Base-by-base conservation (phyloP, 1,140 invertebrate species). In the Drosophila nigrodunni region DNA sequence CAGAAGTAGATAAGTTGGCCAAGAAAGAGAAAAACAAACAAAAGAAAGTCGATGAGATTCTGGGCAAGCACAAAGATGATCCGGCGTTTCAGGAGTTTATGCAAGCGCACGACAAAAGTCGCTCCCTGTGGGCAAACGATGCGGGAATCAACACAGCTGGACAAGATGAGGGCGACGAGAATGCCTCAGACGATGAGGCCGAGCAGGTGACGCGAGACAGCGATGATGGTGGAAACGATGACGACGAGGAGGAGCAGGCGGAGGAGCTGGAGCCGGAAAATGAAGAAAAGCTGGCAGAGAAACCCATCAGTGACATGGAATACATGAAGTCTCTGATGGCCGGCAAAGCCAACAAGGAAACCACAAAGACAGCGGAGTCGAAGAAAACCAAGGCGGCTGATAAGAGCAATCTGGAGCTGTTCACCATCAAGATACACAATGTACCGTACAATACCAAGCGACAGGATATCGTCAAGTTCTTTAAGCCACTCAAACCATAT, bases 61-160 rank as follows among this genome's bases (percentile, higher is more conserved):
- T 96, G 10, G 94, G 95, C 72, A 90, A 97, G 95, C 95, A 97
- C 78, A 96, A 97, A 93, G 95, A 97, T 94, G 97, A 99, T 94
- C 96, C 97, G 25, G 92, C 97, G 62, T 98, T 99, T 93, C 93
- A 94, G 74, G 97, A 98, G 92, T 99, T 98, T 93, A 93, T 98
- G 80, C 94, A 97, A 93, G 94, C 95, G 50, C 97, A 98, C 93
- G 91, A 94, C 44, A 94, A 94, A 73, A 93, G 93, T 39, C 94
- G 94, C 93, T 94, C 94, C 58, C 76, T 95, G 7, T 97, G 96
- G 96, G 94, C 94, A 39, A 96, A 97, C 93, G 96, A 97, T 85
- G 92, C 93, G 25, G 77, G 92, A 13, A 77, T 93, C 50, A 78
- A 83, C 41, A 57, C 47, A 21, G 72, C 75, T 21, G 69, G 76